These are phyloP conservation scores for Leptoteleia sp. DNA, from an alignment of 1,140 invertebrate genomes.

Conservation along the genomic window DNA sequence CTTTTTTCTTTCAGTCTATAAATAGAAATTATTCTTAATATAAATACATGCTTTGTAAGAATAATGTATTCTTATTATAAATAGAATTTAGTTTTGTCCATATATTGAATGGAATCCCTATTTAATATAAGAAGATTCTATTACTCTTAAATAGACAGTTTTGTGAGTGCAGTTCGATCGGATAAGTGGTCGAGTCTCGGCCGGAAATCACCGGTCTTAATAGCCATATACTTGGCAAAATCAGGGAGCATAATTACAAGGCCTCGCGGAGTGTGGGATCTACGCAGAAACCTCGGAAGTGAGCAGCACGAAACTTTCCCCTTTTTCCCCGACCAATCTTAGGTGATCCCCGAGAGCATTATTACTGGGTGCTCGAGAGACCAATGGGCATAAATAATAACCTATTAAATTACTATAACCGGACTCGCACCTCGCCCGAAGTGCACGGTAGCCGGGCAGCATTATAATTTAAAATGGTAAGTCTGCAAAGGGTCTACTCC, in stretches of 20 bases:
- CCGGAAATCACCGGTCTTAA: slow-evolving; percentile 22
- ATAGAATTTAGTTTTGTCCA: too few species aligned
- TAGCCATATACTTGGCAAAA: slow-evolving; percentile 11
- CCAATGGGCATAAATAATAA: slow-evolving; percentile 38
- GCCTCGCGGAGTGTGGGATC: not conserved
- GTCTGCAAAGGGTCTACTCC: slow-evolving; percentile 17
- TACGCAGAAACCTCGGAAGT: slow-evolving; percentile 11
- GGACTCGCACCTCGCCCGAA: slow-evolving; percentile 16
- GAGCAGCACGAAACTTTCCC: slow-evolving; percentile 35
- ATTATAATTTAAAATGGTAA: slow-evolving; percentile 47
- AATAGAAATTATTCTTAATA: too few species aligned
- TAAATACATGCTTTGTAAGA: too few species aligned
- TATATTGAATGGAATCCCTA: too few species aligned
- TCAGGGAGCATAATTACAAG: slow-evolving; percentile 19
- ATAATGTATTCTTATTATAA: too few species aligned
- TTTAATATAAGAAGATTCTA: too few species aligned
- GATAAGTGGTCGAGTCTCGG: slow-evolving; percentile 9
- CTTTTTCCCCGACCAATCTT: slow-evolving; percentile 24
- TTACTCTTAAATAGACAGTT: too few species aligned
- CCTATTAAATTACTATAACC: slow-evolving; percentile 51
- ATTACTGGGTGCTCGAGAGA: slow-evolving; percentile 30
- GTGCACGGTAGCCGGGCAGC: slow-evolving; percentile 34
- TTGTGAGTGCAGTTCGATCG: slow-evolving; percentile 8
- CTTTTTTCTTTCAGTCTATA: too few species aligned
- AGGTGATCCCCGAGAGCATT: slow-evolving; percentile 15